Base-by-base conservation (phyloP, 37 sponge, comb jelly and placozoan species). In the Cladorhizidae sp. region DNA sequence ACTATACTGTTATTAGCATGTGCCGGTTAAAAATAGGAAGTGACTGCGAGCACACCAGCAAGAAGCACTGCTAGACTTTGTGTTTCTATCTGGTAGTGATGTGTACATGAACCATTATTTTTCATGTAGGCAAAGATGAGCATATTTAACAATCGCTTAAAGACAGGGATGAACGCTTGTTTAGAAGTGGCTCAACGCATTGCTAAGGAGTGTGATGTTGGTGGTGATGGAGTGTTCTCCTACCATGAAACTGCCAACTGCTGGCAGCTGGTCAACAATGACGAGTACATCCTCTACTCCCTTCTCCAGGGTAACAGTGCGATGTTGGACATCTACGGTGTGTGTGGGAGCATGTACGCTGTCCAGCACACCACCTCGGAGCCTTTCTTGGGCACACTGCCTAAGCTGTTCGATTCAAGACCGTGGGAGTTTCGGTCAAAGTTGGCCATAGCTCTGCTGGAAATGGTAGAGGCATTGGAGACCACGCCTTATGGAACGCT, bases 291-390 rank as follows among this genome's bases (percentile, higher is more conserved):
- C 17, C 54, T 86, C 31, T 81, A 55, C 36, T 57, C 72, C 8
- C 49, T 85, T 15, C 83, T 91, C 45, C 51, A 71, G 3, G 78
- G 67, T 11, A 79, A 50, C 33, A 51, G 40, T 56, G 75, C 73
- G 26, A 56, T 86, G 20, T 80, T 86, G 28, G 54, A 77, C 28
- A 22, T 86, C 0, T 86, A 79, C 57, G 91, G 91, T 3, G 62
- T 65, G 3, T 91, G 91, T 82, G 91, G 91, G 3, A 81, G 63
- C 70, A 40, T 86, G 49, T 82, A 86, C 55, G 91, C 79, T 35
- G 65, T 83, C 7, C 78, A 91, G 54, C 64, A 81, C 67, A 70
- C 64, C 0, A 40, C 82, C 25, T 12, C 77, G 21, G 55, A 78
- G 35, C 74, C 79, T 2, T 72, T 78, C 26, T 28, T 72, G 43